Conservation (phyloP, 1,140 invertebrate species). For the Bombus pyrosoma region DNA sequence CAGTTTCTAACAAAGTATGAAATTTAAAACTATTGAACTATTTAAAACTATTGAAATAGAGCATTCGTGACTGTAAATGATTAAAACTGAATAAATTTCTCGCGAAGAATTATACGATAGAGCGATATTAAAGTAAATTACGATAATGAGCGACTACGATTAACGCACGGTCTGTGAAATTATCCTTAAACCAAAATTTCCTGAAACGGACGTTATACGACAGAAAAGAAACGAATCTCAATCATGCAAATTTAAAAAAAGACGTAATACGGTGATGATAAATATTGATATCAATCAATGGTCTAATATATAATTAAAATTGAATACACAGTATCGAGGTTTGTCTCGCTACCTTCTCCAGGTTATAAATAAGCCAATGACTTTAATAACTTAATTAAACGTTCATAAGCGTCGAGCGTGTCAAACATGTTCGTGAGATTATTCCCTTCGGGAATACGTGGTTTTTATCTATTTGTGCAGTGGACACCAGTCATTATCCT, state of each 20-base stretch:
- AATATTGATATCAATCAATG: neutral
- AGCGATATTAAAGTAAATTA: no score
- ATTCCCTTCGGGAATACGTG: neutral
- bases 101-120: no score
- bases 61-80: neutral
- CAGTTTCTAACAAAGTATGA: no score
- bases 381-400: slow-evolving; percentile 13
- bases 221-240: neutral
- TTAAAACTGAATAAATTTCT: no score
- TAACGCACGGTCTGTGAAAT: neutral
- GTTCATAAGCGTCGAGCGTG: neutral
- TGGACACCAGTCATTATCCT: neutral
- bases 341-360: neutral
- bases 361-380: neutral
- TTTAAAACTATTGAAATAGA: neutral
- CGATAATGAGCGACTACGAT: no score
- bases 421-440: neutral
- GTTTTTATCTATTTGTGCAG: neutral
- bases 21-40: neutral
- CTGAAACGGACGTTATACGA: neutral
- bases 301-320: neutral
- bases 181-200: neutral
- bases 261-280: neutral
- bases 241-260: neutral
- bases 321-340: neutral